phyloP scores from a whole-genome alignment of 2,113 vertebrate genomes.

The Oenanthe oenanthe region DNA sequence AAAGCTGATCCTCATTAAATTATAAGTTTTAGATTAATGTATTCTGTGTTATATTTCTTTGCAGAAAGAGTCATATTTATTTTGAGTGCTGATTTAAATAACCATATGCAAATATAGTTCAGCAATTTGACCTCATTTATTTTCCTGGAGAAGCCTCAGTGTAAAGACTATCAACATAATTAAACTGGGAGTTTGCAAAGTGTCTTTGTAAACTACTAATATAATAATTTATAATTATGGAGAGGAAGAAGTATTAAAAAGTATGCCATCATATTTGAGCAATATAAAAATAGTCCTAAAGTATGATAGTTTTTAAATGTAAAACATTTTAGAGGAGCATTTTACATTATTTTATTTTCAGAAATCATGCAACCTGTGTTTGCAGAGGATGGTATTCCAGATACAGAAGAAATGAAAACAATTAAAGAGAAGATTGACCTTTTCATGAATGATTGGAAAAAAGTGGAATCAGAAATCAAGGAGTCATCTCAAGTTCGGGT shows the following conservation, averaged over 20 bases:
- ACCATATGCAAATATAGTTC: background rate
- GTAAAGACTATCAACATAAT: background rate
- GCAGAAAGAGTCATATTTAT: background rate
- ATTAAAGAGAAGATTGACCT: slow-evolving; percentile 69
- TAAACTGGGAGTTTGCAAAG: background rate
- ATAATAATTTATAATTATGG: background rate
- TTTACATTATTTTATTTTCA: slow-evolving; percentile 32
- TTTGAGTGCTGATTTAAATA: background rate
- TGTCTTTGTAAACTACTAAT: background rate
- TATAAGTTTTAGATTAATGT: background rate
- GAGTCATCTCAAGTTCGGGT: slow-evolving; percentile 31
- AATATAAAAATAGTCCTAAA: background rate
- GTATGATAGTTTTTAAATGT: background rate
- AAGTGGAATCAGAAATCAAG: slow-evolving; percentile 61
- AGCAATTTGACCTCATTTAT: background rate
- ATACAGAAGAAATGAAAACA: slow-evolving; percentile 82
- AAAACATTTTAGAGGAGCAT: background rate
- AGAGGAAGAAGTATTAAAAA: background rate
- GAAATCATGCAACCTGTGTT: slow-evolving; percentile 70
- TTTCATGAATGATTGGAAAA: slow-evolving; percentile 77
- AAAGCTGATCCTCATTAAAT: background rate
- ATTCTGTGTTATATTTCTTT: background rate
- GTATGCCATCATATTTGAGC: background rate
- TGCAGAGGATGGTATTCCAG: slow-evolving; percentile 78
- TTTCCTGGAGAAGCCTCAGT: background rate